These are phyloP conservation scores for Amitus sp. DNA, from an alignment of 2,888 invertebrate genomes.

Conservation along the genomic window DNA sequence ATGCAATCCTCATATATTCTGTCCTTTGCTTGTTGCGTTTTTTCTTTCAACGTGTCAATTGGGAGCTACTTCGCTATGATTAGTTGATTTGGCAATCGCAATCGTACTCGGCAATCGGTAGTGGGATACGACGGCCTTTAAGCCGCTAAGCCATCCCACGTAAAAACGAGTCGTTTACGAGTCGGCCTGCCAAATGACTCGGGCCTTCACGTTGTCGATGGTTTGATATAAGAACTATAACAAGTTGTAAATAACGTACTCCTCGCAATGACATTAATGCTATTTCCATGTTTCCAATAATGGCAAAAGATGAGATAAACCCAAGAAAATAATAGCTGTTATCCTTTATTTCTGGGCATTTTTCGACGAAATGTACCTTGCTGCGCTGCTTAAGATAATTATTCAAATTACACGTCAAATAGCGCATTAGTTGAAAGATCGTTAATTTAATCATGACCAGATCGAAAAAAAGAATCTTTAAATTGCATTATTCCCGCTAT, in stretches of 20 bases:
- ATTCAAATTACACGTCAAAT: conserved; percentile 15
- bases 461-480: background rate
- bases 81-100: too few relatives aligned
- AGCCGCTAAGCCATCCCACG: conserved; percentile 48
- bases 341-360: conserved; percentile 16
- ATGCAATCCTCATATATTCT: too few relatives aligned
- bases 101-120: too few relatives aligned
- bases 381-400: conserved; percentile 12
- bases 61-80: too few relatives aligned
- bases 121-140: too few relatives aligned
- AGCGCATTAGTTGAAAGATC: background rate
- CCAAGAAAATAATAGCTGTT: conserved; percentile 30
- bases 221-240: conserved; percentile 41
- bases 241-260: conserved; percentile 35
- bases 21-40: too few relatives aligned
- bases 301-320: conserved; percentile 35
- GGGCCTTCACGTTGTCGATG: conserved; percentile 49
- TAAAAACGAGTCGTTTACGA: conserved; percentile 49
- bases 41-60: too few relatives aligned
- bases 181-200: conserved; percentile 50
- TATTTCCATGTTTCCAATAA: conserved; percentile 41
- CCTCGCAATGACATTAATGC: conserved; percentile 42
- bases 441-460: background rate
- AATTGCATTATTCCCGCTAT: too few relatives aligned
- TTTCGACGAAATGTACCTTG: conserved; percentile 4